Evolutionary conservation across 1,140 invertebrate genomes (phyloP).

Genomic region (Zaprionus lachaisei): DNA sequence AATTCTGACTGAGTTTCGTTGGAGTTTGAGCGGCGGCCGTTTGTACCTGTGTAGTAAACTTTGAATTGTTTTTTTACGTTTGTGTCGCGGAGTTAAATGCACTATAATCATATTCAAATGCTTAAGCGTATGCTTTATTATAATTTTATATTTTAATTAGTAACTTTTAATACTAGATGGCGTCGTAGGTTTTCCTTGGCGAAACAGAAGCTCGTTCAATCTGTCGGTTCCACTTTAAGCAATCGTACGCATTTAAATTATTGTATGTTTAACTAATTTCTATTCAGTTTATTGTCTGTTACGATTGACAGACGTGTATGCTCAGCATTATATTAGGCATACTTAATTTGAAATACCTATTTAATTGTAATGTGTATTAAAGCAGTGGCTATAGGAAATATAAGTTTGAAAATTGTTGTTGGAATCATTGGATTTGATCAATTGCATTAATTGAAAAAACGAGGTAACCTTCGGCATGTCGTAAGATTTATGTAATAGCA

Average conservation of each 20-base stretch:
- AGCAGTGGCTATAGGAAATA: too few relatives aligned
- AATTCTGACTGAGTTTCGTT: constrained; percentile 29
- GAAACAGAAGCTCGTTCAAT: constrained; percentile 72
- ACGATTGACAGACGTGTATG: constrained; percentile 46
- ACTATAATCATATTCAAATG: constrained; percentile 74
- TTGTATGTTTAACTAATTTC: constrained; percentile 75
- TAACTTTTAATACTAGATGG: constrained; percentile 44
- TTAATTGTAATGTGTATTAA: too few relatives aligned
- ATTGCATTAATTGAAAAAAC: too few relatives aligned
- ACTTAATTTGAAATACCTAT: too few relatives aligned
- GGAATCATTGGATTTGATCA: too few relatives aligned
- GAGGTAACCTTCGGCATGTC: too few relatives aligned
- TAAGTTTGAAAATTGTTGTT: too few relatives aligned
- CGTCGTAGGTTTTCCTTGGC: constrained; percentile 7
- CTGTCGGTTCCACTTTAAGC: constrained; percentile 76
- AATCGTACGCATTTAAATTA: constrained; percentile 71
- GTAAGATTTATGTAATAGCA: too few relatives aligned
- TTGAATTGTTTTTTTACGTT: constrained; percentile 1
- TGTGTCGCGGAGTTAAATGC: constrained; percentile 25
- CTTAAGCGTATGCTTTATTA: constrained; percentile 69
- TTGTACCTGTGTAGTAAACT: constrained; percentile 9
- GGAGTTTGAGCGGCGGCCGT: constrained; percentile 1
- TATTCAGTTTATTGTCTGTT: constrained; percentile 63
- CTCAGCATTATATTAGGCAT: too few relatives aligned
- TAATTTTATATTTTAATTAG: constrained; percentile 80